Evolutionary conservation across 2,888 invertebrate species (phyloP).

Genomic region (Drepana falcataria): DNA sequence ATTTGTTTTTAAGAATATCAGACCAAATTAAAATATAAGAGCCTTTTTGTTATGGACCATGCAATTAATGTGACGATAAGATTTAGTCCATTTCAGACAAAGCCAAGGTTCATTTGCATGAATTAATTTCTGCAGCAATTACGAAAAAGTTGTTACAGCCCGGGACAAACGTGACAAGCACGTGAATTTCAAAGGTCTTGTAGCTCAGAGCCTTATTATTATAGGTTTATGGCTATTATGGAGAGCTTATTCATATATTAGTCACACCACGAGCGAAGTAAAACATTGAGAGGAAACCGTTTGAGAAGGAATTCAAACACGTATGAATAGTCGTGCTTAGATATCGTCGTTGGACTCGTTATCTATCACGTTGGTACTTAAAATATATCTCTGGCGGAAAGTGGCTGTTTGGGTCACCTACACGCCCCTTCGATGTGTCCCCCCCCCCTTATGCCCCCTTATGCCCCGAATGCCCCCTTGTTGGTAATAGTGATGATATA

Average conservation of each 20-base stretch:
- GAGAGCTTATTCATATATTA: conserved; percentile 10
- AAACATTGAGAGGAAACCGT: no score
- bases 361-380: no score
- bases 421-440: no score
- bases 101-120: conserved; percentile 53
- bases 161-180: conserved; percentile 42
- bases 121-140: conserved; percentile 55
- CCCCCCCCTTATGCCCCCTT: no score
- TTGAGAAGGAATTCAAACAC: no score
- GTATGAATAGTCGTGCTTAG: no score
- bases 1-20: conserved; percentile 19
- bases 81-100: conserved; percentile 57
- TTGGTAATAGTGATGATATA: no score
- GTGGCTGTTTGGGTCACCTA: background rate
- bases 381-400: no score
- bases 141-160: conserved; percentile 38
- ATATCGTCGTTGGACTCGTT: no score
- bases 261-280: conserved; percentile 8
- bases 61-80: conserved; percentile 56
- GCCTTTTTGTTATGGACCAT: conserved; percentile 37
- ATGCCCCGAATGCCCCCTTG: no score
- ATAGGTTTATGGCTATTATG: conserved; percentile 6
- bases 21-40: conserved; percentile 36
- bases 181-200: conserved; percentile 28
- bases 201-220: conserved; percentile 15